A percentile compares a stretch with the other conserved stretches of the same genome.
Evolutionary conservation across 1,140 invertebrate species (phyloP).

Genomic region (Bombus difficillimus): DNA sequence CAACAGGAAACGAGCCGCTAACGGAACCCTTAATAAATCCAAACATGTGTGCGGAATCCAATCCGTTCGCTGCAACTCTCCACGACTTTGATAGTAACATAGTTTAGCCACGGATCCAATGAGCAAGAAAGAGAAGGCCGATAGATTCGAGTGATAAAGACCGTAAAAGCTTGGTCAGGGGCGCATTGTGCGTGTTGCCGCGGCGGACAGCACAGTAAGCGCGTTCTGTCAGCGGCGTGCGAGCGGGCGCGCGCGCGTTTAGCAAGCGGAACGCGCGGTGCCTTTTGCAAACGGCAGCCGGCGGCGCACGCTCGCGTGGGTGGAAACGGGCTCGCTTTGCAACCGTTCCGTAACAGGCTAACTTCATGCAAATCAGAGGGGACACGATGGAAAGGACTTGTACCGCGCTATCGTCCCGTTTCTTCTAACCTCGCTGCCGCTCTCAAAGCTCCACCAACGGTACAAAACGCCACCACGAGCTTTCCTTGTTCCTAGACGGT

Average conservation of each 20-base stretch:
- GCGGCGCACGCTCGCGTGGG: conserved; percentile 57
- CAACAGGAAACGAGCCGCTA: conserved; percentile 68
- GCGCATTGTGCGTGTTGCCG: conserved; percentile 66
- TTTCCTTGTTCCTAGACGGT: too few species aligned
- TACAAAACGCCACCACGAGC: background rate
- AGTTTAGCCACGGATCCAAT: too few species aligned
- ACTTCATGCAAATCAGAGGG: conserved; percentile 49
- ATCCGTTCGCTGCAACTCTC: background rate
- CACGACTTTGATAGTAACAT: background rate
- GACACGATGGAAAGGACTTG: conserved; percentile 38
- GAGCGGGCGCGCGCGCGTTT: conserved; percentile 52
- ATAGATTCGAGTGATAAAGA: conserved; percentile 72
- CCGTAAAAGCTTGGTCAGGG: conserved; percentile 46
- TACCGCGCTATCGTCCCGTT: conserved; percentile 20
- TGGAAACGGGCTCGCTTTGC: conserved; percentile 56
- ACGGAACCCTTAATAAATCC: conserved; percentile 74
- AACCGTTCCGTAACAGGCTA: conserved; percentile 50
- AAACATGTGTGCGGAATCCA: conserved; percentile 36
- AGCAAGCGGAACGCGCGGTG: conserved; percentile 57
- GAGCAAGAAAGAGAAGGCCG: conserved; percentile 32
- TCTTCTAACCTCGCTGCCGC: background rate
- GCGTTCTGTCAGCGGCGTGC: conserved; percentile 69
- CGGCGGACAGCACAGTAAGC: conserved; percentile 70
- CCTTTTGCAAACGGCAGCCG: conserved; percentile 68
- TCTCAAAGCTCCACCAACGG: conserved; percentile 4